Conservation (phyloP, 2,797 vertebrate species). For the Malurus leucopterus region DNA sequence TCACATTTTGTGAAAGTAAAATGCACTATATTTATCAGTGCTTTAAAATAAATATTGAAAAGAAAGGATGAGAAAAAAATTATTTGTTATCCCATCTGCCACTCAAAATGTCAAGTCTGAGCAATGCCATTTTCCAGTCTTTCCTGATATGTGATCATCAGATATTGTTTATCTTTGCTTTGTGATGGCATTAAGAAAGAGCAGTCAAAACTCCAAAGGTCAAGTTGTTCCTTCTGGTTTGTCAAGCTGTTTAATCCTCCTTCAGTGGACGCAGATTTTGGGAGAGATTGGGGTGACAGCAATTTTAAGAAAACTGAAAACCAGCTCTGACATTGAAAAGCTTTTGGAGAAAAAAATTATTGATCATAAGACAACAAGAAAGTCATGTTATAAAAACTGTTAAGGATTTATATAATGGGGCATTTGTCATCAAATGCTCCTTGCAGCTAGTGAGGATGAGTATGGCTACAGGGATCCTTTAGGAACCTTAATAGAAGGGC, state of each 20-base stretch:
- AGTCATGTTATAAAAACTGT: background rate
- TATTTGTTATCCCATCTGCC: constrained; percentile 33
- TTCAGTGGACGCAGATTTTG: background rate
- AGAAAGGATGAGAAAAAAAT: background rate
- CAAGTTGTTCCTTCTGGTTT: constrained; percentile 15
- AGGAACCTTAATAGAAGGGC: background rate
- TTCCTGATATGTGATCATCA: background rate
- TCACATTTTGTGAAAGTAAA: background rate
- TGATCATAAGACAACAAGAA: background rate
- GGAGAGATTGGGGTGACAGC: background rate
- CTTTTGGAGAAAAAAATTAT: background rate
- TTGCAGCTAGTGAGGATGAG: background rate
- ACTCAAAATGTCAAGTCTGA: constrained; percentile 28
- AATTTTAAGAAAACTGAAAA: background rate
- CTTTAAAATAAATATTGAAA: constrained; percentile 28
- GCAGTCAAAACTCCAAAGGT: constrained; percentile 11
- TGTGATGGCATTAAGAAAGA: background rate
- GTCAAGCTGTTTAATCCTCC: constrained; percentile 3
- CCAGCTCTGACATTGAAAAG: background rate
- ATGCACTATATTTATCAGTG: background rate
- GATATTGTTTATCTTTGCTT: background rate
- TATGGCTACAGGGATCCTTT: background rate
- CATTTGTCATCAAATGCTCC: background rate
- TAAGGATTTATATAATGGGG: background rate
- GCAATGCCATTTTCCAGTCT: background rate